These are phyloP conservation scores for Acrobasis suavella DNA, from an alignment of 2,888 invertebrate species.

Conservation along the genomic window DNA sequence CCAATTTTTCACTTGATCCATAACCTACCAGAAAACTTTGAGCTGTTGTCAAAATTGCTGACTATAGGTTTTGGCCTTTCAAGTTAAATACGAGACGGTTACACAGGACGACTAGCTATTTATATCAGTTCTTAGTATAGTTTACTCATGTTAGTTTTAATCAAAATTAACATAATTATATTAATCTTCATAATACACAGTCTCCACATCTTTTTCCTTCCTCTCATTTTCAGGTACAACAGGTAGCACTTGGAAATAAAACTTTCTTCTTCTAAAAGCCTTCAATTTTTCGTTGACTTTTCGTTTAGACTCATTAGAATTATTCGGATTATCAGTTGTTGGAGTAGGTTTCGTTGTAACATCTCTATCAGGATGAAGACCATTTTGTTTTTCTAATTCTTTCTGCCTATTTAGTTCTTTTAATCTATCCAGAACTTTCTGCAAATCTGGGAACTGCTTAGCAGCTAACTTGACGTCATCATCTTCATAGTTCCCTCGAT, in stretches of 20 bases:
- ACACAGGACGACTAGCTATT: no score
- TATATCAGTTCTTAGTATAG: background rate
- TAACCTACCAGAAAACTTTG: no score
- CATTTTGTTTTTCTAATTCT: constrained; percentile 33
- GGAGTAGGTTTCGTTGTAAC: background rate
- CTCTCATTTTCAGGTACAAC: constrained; percentile 46
- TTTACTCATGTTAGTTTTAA: background rate
- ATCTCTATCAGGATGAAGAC: background rate
- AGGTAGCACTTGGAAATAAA: constrained; percentile 45
- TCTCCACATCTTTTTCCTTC: constrained; percentile 30
- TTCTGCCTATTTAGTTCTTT: constrained; percentile 42
- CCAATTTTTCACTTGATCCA: no score
- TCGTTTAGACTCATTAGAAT: constrained; percentile 8
- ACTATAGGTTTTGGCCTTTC: no score
- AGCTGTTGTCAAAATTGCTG: no score
- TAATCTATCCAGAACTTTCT: constrained; percentile 36
- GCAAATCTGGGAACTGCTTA: constrained; percentile 32
- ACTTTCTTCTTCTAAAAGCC: constrained; percentile 36
- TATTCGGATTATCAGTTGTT: background rate
- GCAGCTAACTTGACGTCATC: constrained; percentile 29
- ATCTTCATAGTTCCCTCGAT: constrained; percentile 22
- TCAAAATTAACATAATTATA: no score
- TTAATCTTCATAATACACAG: constrained; percentile 42
- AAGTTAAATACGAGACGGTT: no score
- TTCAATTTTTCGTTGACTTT: constrained; percentile 23